Evolutionary conservation across 2,113 vertebrate species (phyloP), one percentile per base, ranked within the genome.

Genomic region (Delphinus delphis): DNA sequence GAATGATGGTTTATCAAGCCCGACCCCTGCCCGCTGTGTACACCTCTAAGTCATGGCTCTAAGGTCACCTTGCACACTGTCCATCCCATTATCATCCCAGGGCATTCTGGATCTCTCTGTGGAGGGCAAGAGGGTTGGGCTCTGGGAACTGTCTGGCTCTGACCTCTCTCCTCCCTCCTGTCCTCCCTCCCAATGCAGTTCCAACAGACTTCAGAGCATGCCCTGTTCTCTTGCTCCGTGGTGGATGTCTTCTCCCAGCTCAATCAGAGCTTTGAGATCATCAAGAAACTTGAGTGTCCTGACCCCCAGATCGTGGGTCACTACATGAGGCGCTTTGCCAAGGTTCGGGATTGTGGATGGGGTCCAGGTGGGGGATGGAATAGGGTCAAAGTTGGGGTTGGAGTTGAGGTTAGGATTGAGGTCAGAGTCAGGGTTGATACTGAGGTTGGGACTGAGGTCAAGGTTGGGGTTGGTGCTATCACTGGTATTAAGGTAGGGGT

Each of bases 211-310:
- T 99, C 99, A 0, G 99, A 99, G 97, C 99, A 99, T 0, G 99
- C 99, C 0, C 99, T 99, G 23, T 99, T 99, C 98, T 99, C 99
- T 94, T 99, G 99, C 98, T 99, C 99, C 0, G 99, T 99, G 97
- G 99, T 99, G 98, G 99, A 99, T 0, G 99, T 99, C 92, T 99
- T 99, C 98, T 99, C 99, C 55, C 99, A 99, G 98, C 99, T 99
- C 97, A 99, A 99, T 98, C 99, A 99, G 99, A 99, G 99, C 98
- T 99, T 99, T 2, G 99, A 99, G 98, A 99, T 99, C 98, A 99
- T 99, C 98, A 99, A 99, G 98, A 99, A 99, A 96, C 98, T 99
- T 0, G 99, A 99, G 98, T 99, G 99, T 90, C 99, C 99, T 0
- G 99, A 99, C 95, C 99, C 99, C 0, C 99, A 99, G 98, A 99